Evolutionary conservation across 2,797 vertebrate genomes (phyloP), one percentile per base, ranked within the genome.

Genomic region (Sebastes wilsoni): DNA sequence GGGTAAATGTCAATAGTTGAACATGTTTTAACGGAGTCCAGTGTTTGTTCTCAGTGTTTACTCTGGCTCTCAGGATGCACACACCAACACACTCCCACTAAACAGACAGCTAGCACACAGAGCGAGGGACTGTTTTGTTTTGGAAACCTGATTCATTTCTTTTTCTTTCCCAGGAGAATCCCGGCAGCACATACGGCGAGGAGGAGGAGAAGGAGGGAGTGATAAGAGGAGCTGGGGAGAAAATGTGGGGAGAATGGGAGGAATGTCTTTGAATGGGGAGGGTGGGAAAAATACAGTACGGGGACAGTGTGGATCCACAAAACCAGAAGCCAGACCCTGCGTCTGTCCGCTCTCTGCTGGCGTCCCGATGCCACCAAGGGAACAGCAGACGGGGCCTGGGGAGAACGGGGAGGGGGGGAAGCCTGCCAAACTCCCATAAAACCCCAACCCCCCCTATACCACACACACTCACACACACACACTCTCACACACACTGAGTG

Each of bases 341-440:
- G 94, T 94, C 91, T 96, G 93, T 94, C 94, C 86, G 84, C 72
- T 90, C 88, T 84, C 91, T 89, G 88, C 86, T 93, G 92, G 90
- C 64, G 79, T 93, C 85, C 82, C 82, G 73, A 67, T 75, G 81
- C 85, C 87, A 81, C 87, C 89, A 76, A 72, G 80, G 72, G 78
- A 87, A 85, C 77, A 75, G 90, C 93, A 93, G 90, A 88, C 91
- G 25, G 79, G 49, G 64, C 69, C 85, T 75, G 46, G 64, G 80
- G 82, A 77, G 87, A 77, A 82, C 16, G 27, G 71, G 76, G 18
- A n/a, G 60, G 28, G 27, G 75, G 27, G 62, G 36, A 83, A 76
- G 61, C 30, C 81, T 79, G 70, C 68, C 83, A 87, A 79, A 74
- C 38, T 59, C 70, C 67, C 69, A 36, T 72, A 85, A 82, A 82